Evolutionary conservation across 2,113 vertebrate genomes (phyloP), one percentile per base, ranked within the genome.

Genomic region (Regulus satrapa): DNA sequence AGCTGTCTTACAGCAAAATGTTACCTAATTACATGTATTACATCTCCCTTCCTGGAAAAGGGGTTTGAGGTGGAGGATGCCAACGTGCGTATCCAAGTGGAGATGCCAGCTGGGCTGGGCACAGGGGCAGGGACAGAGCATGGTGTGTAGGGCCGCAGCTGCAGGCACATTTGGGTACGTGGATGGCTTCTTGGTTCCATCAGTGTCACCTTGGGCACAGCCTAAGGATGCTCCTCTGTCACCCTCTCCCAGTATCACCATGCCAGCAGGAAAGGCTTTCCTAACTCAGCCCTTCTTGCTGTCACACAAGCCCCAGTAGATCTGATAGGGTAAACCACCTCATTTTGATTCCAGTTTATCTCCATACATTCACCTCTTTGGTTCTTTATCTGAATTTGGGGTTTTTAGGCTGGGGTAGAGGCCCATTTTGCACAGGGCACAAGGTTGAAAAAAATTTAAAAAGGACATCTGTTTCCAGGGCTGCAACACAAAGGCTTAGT

Each of bases 401-500:
- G 4, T 46, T 46, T 18, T 28, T 40, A 54, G 59, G 32, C 34
- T 40, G 43, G 29, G 26, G 6, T 6, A 3, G 9, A 52, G 9
- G 63, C 32, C 17, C 1, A 1, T 28, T 29, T 38, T 85, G 34
- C 26, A 32, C 2, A 23, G 74, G 32, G 49, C 71, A 54, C 49
- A 85, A 71, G 41, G 75, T n/a, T n/a, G n/a, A n/a, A n/a, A n/a
- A n/a, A n/a, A n/a, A 55, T 48, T 68, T n/a, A 78, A 51, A 68
- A 52, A 67, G 66, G 74, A 67, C 61, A 18, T 63, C 18, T 10
- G 1, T 59, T 92, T 86, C 75, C 75, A 93, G 67, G 81, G 51
- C 68, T 81, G 40, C 28, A 6, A 38, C 7, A 32, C 51, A 80
- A 94, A 79, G 18, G 59, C 82, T 90, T 95, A 74, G 90, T 77